Evolutionary conservation across 2,797 vertebrate genomes (phyloP), one percentile per base, ranked within the genome.

Genomic region (Enteromius treurensis): DNA sequence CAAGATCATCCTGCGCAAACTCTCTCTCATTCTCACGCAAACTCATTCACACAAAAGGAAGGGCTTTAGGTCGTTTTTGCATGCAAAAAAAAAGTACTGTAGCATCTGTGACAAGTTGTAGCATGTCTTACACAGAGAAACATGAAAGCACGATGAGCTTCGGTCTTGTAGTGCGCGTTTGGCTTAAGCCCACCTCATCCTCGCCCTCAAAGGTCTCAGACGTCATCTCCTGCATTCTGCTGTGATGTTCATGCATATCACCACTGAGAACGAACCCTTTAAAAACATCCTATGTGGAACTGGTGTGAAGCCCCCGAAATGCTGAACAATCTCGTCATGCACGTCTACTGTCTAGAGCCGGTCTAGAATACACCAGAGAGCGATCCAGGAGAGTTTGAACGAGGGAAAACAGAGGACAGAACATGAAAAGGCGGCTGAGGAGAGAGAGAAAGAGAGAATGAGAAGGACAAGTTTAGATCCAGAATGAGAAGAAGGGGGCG

Each of bases 201-300:
- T 53, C 13, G 15, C 77, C 32, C 7, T 68, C 32, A 1, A 45
- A 47, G 68, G 40, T 80, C 53, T 81, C 29, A 64, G 51, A 42
- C 47, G n/a, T 70, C 55, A 21, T 77, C 74, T 80, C 40, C 67
- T 81, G 49, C 11, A 67, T 75, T 83, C 79, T 55, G 37, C 70
- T 45, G 77, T 81, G n/a, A 83, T 49, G 71, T 87, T 62, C 84
- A 86, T 86, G 83, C 85, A 84, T 84, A 85, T 82, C 64, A 67
- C 82, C 79, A 42, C 75, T 53, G 73, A 83, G 71, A 60, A 71
- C 81, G 14, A 83, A 77, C 80, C 79, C 82, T 77, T 78, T 67
- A 74, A 67, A 77, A 81, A 64, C 45, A 47, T 42, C 79, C n/a
- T 42, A 45, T 2, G 51, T 15, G 60, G 40, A 81, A 81, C 40